Conservation (phyloP, 2,797 vertebrate species). For the Sebastes cheni region DNA sequence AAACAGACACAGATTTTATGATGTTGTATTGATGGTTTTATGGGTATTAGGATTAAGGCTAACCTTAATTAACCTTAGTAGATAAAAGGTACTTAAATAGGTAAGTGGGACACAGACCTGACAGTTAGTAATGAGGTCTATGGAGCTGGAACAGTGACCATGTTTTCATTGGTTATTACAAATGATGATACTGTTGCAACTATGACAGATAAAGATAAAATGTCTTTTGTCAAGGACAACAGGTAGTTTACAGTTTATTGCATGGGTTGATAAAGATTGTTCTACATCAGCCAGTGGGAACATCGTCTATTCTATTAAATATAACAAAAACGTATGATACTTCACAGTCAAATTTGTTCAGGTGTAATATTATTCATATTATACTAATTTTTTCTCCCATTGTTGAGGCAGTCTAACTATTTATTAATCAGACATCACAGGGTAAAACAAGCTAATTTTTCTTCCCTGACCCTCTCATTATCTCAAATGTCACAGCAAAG, state of each 20-base stretch:
- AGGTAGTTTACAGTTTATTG: neutral
- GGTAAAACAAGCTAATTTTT: neutral
- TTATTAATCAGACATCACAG: neutral
- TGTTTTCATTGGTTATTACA: neutral
- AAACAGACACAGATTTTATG: neutral
- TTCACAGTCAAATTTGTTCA: neutral
- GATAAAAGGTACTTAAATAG: neutral
- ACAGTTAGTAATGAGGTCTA: neutral
- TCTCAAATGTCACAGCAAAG: conserved; percentile 18
- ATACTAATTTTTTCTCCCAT: neutral
- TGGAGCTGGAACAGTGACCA: neutral
- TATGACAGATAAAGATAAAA: neutral
- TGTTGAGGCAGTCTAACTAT: neutral
- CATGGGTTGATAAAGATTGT: neutral
- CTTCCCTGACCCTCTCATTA: neutral
- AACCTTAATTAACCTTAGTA: neutral
- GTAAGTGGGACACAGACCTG: neutral
- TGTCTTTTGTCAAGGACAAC: neutral
- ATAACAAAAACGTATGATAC: neutral
- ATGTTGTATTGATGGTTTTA: neutral
- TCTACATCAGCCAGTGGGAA: neutral
- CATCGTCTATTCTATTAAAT: neutral
- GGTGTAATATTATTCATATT: neutral
- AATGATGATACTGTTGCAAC: neutral
- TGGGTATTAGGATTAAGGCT: neutral